Base-by-base conservation (phyloP, 1,140 invertebrate species). In the Heterodera carotae region DNA sequence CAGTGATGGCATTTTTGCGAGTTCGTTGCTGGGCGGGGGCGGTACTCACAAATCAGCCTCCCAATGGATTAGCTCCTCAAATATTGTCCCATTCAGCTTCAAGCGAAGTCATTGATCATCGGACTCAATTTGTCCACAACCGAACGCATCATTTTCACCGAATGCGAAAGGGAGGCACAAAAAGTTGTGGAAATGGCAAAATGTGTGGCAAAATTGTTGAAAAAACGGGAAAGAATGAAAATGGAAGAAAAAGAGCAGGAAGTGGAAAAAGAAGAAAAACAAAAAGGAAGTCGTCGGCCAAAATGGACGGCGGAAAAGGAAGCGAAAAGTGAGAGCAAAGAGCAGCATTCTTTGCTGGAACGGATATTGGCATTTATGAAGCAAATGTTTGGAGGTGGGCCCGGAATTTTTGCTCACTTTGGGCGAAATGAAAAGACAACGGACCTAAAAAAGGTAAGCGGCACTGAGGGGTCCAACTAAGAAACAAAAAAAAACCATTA, bases 1-100 rank as follows among this genome's bases (percentile, higher is more conserved):
- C 62, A 31, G 62, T 66, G 25, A 66, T 66, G 62, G 62, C 62
- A 29, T 25, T 66, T 29, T 66, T 66, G 62, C 27, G 33, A 34
- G 62, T 66, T 29, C 12, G 33, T 66, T 66, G 25, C 1, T 18
- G n/a, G n/a, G n/a, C n/a, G n/a, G n/a, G n/a, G n/a, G n/a, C n/a
- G n/a, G n/a, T n/a, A n/a, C n/a, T n/a, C n/a, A n/a, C n/a, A n/a
- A n/a, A n/a, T n/a, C 22, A 66, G 36, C 2, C 39, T 43, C 12
- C 2, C 2, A 43, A 53, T 1, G 7, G 2, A 62, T 7, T 12
- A 8, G 27, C 62, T 22, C n/a, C 22, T 66, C 25, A 66, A 31
- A 6, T 34, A 62, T 2, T 31, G n/a, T 34, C 62, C 4, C 25
- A 31, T 66, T 34, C n/a, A 66, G 62, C 33, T 66, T 10, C 27